A percentile compares a stretch with the other conserved stretches of the same genome.
phyloP scores from a whole-genome alignment of 2,113 vertebrate species.

The zebrafish (Danio rerio) region GRCz12tu NC_133199.1:20304001-20304500 shows the following conservation, averaged over 20 bases:
- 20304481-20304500: too few species aligned
- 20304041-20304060: not conserved
- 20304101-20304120: conserved; percentile 82
- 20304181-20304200: conserved; percentile 36
- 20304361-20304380: not conserved
- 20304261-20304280: conserved; percentile 14
- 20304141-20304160: conserved; percentile 52
- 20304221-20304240: conserved; percentile 14
- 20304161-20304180: conserved; percentile 65
- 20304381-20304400: not conserved
- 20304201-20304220: conserved; percentile 56
- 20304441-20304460: not conserved
- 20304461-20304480: not conserved
- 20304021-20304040: conserved; percentile 45
- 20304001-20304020: not conserved
- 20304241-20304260: conserved; percentile 16
- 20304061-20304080: not conserved
- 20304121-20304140: conserved; percentile 47
- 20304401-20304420: not conserved
- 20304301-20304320: conserved; percentile 26
- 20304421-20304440: not conserved
- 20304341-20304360: conserved; percentile 4
- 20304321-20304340: not conserved
- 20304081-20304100: not conserved
- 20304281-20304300: not conserved